Percentiles rank a stretch among this genome's conserved stretches.
phyloP scores from a whole-genome alignment of 2,113 vertebrate genomes.

The Phainopepla nitens region DNA sequence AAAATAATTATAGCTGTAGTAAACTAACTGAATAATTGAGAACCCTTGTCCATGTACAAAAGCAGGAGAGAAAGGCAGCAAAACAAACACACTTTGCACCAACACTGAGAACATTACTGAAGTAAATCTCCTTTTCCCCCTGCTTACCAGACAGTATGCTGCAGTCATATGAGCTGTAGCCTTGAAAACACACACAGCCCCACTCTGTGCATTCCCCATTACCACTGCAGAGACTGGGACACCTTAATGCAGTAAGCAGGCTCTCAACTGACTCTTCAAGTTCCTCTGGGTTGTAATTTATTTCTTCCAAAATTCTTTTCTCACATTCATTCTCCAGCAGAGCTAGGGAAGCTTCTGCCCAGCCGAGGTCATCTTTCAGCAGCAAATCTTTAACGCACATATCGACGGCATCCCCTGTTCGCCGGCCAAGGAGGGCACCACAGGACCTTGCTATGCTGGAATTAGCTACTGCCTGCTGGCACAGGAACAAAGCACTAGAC shows the following conservation, averaged over 20 bases:
- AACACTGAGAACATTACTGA: not conserved
- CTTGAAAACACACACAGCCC: conserved; percentile 84
- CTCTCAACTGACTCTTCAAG: conserved; percentile 48
- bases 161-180: conserved; percentile 86
- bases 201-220: conserved; percentile 84
- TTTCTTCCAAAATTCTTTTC: conserved; percentile 78
- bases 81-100: not conserved
- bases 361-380: conserved; percentile 82
- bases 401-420: conserved; percentile 30
- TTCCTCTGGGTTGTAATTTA: conserved; percentile 6
- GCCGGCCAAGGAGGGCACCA: conserved; percentile 62
- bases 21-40: not conserved
- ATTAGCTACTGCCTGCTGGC: conserved; percentile 73
- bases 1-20: not conserved
- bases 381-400: conserved; percentile 86
- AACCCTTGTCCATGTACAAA: not conserved
- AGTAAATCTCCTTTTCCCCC: not conserved
- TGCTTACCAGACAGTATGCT: conserved; percentile 78
- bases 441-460: conserved; percentile 79
- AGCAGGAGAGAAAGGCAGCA: not conserved
- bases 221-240: conserved; percentile 81
- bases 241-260: conserved; percentile 72
- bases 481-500: conserved; percentile 56
- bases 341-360: conserved; percentile 79
- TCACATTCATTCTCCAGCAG: conserved; percentile 94